phyloP scores from a whole-genome alignment of 2,113 vertebrate species.

The Megalops atlanticus region DNA sequence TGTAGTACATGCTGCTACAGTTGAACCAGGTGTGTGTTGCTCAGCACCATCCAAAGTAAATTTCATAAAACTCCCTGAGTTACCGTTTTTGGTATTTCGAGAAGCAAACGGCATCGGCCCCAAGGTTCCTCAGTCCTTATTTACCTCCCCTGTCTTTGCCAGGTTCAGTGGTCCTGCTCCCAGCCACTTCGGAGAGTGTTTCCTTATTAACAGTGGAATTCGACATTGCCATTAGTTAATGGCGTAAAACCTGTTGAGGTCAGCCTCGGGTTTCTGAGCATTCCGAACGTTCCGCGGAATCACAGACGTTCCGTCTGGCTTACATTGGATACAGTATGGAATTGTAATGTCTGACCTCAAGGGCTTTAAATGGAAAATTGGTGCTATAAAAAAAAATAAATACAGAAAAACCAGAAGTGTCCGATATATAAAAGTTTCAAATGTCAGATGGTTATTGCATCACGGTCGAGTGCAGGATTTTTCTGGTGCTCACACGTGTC shows the following conservation, averaged over 20 bases:
- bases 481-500: background rate
- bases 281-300: background rate
- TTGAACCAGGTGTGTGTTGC: constrained; percentile 71
- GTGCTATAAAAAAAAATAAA: background rate
- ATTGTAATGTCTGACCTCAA: background rate
- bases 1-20: constrained; percentile 53
- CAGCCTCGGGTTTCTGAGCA: background rate
- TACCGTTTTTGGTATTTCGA: background rate
- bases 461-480: too few relatives aligned
- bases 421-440: too few relatives aligned
- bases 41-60: too few relatives aligned
- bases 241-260: background rate
- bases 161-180: background rate
- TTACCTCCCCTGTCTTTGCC: background rate
- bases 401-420: background rate
- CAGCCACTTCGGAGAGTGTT: background rate
- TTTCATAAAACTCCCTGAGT: too few relatives aligned
- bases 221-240: background rate
- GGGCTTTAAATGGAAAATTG: background rate
- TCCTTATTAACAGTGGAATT: background rate
- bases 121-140: background rate
- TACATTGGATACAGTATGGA: background rate
- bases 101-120: background rate
- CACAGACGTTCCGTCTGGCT: background rate
- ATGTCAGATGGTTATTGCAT: too few relatives aligned